These are phyloP conservation scores for Ctenopoma kingsleyae DNA, from an alignment of 2,797 vertebrate species.

Conservation along the genomic window DNA sequence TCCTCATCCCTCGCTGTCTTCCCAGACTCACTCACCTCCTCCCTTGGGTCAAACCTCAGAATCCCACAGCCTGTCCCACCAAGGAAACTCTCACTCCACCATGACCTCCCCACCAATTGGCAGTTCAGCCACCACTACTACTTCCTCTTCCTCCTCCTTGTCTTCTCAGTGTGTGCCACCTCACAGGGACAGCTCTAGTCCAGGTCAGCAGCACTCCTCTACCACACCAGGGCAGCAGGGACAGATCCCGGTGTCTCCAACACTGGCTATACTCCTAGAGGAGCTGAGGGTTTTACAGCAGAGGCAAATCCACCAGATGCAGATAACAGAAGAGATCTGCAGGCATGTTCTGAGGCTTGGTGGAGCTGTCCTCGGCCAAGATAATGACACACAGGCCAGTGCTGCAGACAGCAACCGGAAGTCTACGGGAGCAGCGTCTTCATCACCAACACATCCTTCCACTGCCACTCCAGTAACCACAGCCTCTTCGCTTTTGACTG, in stretches of 20 bases:
- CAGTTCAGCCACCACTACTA: conserved; percentile 83
- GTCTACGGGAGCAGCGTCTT: conserved; percentile 71
- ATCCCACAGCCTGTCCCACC: conserved; percentile 66
- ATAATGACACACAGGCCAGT: conserved; percentile 55
- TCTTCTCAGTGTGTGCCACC: conserved; percentile 70
- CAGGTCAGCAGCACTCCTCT: conserved; percentile 81
- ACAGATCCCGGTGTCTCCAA: conserved; percentile 80
- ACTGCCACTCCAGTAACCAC: conserved; percentile 69
- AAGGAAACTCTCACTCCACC: conserved; percentile 79
- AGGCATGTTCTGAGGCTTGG: conserved; percentile 91
- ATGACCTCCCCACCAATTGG: conserved; percentile 86
- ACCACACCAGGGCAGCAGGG: conserved; percentile 74
- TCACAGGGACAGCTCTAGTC: conserved; percentile 85
- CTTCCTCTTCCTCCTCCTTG: conserved; percentile 81
- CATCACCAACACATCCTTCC: conserved; percentile 81
- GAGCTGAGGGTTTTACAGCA: conserved; percentile 93
- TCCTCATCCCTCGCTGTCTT: conserved; percentile 86
- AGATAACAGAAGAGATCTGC: conserved; percentile 95
- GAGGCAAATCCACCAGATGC: conserved; percentile 95
- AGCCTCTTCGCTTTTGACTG: conserved; percentile 70
- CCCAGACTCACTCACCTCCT: conserved; percentile 83
- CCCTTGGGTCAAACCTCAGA: conserved; percentile 77
- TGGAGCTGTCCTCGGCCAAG: conserved; percentile 80
- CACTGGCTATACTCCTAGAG: conserved; percentile 91
- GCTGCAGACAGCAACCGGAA: conserved; percentile 74